Evolutionary conservation across 2,888 invertebrate genomes (phyloP).

Genomic region (Eilema griseolum): DNA sequence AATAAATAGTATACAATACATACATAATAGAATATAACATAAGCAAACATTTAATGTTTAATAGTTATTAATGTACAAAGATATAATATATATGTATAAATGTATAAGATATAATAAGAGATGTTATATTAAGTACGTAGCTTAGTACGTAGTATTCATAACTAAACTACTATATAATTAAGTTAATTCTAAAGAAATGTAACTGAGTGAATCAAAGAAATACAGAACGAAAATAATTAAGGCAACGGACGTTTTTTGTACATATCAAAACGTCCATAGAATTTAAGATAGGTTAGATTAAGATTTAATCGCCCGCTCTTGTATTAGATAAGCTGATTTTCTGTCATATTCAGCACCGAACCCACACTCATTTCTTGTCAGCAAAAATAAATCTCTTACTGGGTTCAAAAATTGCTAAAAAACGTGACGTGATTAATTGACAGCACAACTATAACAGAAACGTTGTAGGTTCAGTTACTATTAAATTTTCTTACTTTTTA

Average conservation of each 20-base stretch:
- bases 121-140: not conserved
- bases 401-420: too few relatives aligned
- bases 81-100: too few relatives aligned
- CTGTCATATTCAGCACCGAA: too few relatives aligned
- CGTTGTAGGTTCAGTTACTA: not conserved
- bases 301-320: not conserved
- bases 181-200: not conserved
- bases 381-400: too few relatives aligned
- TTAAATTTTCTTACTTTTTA: not conserved
- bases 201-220: not conserved
- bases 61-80: not conserved
- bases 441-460: not conserved
- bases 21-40: too few relatives aligned
- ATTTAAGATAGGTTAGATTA: not conserved
- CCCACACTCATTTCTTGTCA: too few relatives aligned
- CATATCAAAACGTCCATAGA: not conserved
- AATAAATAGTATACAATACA: too few relatives aligned
- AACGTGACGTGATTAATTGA: too few relatives aligned
- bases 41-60: not conserved
- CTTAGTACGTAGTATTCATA: too few relatives aligned
- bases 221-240: not conserved
- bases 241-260: not conserved
- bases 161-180: not conserved
- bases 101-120: not conserved
- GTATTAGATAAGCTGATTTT: not conserved